These are phyloP conservation scores for Andrena bicolor DNA, from an alignment of 2,888 invertebrate species.

Conservation along the genomic window DNA sequence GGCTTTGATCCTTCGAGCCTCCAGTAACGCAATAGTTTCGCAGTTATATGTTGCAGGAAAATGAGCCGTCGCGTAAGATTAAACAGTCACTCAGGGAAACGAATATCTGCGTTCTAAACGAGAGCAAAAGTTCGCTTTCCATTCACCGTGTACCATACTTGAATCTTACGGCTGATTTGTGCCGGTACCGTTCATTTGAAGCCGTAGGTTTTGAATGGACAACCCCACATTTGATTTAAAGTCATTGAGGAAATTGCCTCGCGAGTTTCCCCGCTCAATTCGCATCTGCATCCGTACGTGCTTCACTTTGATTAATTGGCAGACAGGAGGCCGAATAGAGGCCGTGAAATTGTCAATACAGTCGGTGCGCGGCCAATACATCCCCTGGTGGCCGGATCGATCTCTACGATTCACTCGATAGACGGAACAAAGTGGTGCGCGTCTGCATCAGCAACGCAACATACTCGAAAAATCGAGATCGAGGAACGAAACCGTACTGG, in stretches of 20 bases:
- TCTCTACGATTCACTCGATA: constrained; percentile 5
- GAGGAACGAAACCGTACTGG: background rate
- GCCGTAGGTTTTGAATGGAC: too few relatives aligned
- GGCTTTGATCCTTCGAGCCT: constrained; percentile 46
- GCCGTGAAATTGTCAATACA: constrained; percentile 15
- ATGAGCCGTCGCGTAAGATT: constrained; percentile 49
- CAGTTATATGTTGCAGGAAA: constrained; percentile 51
- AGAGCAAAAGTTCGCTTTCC: background rate
- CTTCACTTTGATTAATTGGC: constrained; percentile 39
- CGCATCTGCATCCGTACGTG: background rate
- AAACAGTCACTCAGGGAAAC: constrained; percentile 46
- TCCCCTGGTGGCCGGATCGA: background rate
- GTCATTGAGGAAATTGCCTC: constrained; percentile 31
- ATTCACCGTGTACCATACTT: background rate
- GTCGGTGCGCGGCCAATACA: background rate
- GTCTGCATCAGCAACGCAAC: background rate
- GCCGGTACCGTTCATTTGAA: background rate
- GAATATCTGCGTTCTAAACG: background rate
- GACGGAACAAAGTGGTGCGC: constrained; percentile 14
- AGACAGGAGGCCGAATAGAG: constrained; percentile 15
- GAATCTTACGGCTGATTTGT: constrained; percentile 12
- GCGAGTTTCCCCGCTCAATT: constrained; percentile 14
- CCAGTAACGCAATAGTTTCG: constrained; percentile 48
- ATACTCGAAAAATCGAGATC: constrained; percentile 6
- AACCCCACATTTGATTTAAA: too few relatives aligned